Evolutionary conservation across 2,113 vertebrate genomes (phyloP), one percentile per base, ranked within the genome.

Genomic region (Oncorhynchus gorbuscha): DNA sequence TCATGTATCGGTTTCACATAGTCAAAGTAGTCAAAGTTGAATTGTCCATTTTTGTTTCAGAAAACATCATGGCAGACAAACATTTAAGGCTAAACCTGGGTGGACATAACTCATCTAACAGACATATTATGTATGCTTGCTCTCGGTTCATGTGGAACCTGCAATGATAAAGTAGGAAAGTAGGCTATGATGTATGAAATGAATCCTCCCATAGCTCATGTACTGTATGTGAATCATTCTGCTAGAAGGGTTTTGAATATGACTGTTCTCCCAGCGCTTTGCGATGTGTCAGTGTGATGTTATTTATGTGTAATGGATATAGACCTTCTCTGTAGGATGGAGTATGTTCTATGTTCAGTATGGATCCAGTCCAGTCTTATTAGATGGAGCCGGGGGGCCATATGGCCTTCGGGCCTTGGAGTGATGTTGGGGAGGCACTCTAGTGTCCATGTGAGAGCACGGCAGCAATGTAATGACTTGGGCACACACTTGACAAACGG

Each of bases 401-500:
- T 55, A 18, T 62, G 78, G 73, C 79, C 48, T 79, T 83, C 6
- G 11, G 11, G 22, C 72, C 65, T 76, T 74, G 77, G 76, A 83
- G 79, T 71, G 69, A 85, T 76, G 71, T 79, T 0, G 1, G 22
- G 6, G 9, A 67, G 14, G 65, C 65, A 12, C 13, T 9, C 13
- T n/a, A 22, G 66, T 35, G 39, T 72, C 79, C 77, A 62, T 79
- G 66, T 81, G 82, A 79, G 49, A 71, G 39, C 75, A 71, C 76
- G 18, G 64, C 69, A 76, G 62, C 59, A 71, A 75, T 69, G 80
- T 67, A 81, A 61, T 74, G 73, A 67, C 51, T 55, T 18, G 16
- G 16, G 51, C 74, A 49, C 66, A 55, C 49, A 35, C 16, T 59
- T 64, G 32, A 83, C 86, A 85, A 78, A 88, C 74, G 75, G 75